Base-by-base conservation (phyloP, 2,888 invertebrate genomes). In the Salticus scenicus region DNA sequence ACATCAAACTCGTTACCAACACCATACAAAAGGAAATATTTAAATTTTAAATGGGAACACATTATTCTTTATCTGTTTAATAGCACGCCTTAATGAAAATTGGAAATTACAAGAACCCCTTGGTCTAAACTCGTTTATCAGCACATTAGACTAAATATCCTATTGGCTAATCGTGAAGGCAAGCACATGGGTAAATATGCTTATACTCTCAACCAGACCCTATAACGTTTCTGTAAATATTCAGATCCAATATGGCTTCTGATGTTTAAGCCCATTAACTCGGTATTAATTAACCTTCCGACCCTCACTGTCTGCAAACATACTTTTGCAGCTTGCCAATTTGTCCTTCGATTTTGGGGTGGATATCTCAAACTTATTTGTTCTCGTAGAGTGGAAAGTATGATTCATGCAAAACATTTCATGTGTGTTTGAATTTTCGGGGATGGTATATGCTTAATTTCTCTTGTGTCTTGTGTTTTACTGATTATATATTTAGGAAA, bases 251-350 rank as follows among this genome's bases (percentile, higher is more conserved):
- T 66, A 75, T n/a, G 47, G 47, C 7, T 47, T 47, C 47, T 5
- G 47, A 12, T 37, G 37, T 47, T 17, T 47, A 47, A 47, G 47
- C 47, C 37, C n/a, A 37, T 28, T 66, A n/a, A 27, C 28, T 20
- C 7, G 75, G 75, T 37, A 75, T 75, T 75, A 75, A 75, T 75
- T 75, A 75, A 75, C 64, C 28, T 41, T 37, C 33, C 37, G 66
- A 66, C 42, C 42, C 64, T 17, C 27, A 31, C 20, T n/a, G 31
- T 51, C 30, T 63, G 73, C 37, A 73, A 73, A 73, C 27, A 73
- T 63, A 57, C 63, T 73, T 73, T 73, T 73, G 73, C 73, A 70
- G 24, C 47, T 47, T 47, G 12, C 47, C 10, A 47, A 47, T 47
- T 47, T 47, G 17, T 47, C 47, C n/a, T 12, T n/a, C 47, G 17